Base-by-base conservation (phyloP, 2,113 vertebrate genomes). In the Eonycteris spelaea region DNA sequence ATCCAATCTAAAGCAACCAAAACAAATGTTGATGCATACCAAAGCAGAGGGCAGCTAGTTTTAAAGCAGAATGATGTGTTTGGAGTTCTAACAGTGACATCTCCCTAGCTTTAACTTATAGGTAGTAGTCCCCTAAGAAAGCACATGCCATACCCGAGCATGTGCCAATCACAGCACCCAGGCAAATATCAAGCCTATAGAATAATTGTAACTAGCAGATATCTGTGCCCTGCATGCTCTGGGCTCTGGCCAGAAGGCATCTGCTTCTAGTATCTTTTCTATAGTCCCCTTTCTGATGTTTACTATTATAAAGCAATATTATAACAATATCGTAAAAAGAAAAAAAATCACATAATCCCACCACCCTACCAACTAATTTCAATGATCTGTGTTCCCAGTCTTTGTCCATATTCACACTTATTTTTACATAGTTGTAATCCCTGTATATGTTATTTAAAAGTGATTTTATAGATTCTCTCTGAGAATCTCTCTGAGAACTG, bases 161-260 rank as follows among this genome's bases (percentile, higher is more conserved):
- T 95, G 88, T 96, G 91, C 85, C 85, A 97, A 93, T 88, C 51
- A 96, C 89, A 93, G 95, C 74, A 94, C 83, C 51, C 90, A 96
- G 92, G 97, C 95, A 96, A 97, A 82, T 88, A 94, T 51, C 93
- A 97, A 97, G 91, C 83, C 86, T 97, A 95, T 38, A 84, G 80
- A 94, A 96, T 95, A 86, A 94, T 5, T 97, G 45, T 94, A 97
- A 96, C 90, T 97, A 97, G 93, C 95, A 97, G 93, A 77, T 95
- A 96, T 57, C 74, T 59, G 28, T 74, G 30, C 68, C 28, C 70
- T 40, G 53, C 95, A 21, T 33, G 88, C 92, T 95, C 97, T 94
- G 96, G 96, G 21, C 77, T 67, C 82, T 84, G 59, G 86, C 91
- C 87, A 80, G 95, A 96, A 74, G 70, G 40, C 21, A 1, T 89